These are phyloP conservation scores for Turnix velox DNA, from an alignment of 2,113 vertebrate species.

Conservation along the genomic window DNA sequence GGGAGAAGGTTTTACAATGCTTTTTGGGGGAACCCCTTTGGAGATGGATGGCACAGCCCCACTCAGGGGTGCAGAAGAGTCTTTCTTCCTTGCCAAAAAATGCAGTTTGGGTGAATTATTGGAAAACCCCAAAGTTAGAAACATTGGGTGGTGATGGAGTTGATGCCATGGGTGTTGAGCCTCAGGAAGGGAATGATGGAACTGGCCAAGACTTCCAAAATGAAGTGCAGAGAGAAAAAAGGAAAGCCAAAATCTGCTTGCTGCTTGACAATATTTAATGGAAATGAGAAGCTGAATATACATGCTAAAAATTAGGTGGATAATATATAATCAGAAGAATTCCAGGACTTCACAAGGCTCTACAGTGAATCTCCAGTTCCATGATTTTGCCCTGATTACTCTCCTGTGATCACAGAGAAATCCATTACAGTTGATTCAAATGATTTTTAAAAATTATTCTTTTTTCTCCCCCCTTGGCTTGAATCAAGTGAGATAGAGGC, in stretches of 20 bases:
- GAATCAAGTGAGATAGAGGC: not conserved
- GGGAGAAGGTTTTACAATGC: not conserved
- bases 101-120: not conserved
- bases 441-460: not conserved
- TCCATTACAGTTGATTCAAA: not conserved
- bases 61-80: too few species aligned
- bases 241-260: not conserved
- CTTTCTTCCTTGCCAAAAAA: not conserved
- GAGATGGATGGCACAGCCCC: not conserved
- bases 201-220: not conserved
- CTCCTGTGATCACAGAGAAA: not conserved
- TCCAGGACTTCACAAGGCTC: not conserved
- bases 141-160: too few species aligned
- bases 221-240: not conserved
- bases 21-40: rapidly evolving
- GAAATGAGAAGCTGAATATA: not conserved
- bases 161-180: rapidly evolving
- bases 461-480: not conserved
- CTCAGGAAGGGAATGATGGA: not conserved
- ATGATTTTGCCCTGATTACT: not conserved
- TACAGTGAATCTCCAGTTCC: not conserved
- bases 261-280: slow-evolving; percentile 44
- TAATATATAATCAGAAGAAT: not conserved
- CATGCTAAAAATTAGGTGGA: not conserved
- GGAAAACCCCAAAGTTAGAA: not conserved